Conservation (phyloP, 1,140 invertebrate species). For the Zaprionus tsacasi region DNA sequence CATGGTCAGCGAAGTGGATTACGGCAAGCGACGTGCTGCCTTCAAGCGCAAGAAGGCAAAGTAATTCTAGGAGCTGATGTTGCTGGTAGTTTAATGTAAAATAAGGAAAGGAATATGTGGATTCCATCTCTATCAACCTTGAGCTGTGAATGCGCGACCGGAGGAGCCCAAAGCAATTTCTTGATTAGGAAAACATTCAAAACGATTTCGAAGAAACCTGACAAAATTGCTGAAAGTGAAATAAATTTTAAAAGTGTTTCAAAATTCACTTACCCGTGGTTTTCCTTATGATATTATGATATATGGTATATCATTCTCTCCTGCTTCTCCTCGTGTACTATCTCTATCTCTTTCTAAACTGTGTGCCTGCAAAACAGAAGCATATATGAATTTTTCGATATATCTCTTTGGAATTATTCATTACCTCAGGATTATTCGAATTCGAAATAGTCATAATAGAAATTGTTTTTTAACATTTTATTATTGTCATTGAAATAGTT, state of each 20-base stretch:
- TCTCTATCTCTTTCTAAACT: neutral
- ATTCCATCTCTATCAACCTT: neutral
- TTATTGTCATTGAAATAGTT: conserved; percentile 82
- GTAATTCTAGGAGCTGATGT: neutral
- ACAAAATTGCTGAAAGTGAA: neutral
- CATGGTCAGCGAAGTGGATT: conserved; percentile 78
- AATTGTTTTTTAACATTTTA: conserved; percentile 72
- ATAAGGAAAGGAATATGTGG: neutral
- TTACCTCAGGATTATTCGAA: neutral
- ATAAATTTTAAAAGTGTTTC: neutral
- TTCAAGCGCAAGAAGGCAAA: conserved; percentile 41
- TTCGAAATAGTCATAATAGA: neutral
- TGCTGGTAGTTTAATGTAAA: conserved; percentile 1
- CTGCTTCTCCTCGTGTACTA: neutral
- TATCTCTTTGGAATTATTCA: neutral
- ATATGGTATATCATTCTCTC: neutral
- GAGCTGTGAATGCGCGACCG: neutral
- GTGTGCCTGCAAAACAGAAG: neutral
- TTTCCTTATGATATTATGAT: neutral
- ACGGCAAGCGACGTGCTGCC: conserved; percentile 52
- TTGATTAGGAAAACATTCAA: neutral
- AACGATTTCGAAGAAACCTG: neutral
- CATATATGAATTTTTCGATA: neutral
- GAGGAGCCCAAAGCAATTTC: neutral
- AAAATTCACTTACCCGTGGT: neutral